phyloP scores from a whole-genome alignment of 1,140 invertebrate genomes.

The Euglossa dilemma region DNA sequence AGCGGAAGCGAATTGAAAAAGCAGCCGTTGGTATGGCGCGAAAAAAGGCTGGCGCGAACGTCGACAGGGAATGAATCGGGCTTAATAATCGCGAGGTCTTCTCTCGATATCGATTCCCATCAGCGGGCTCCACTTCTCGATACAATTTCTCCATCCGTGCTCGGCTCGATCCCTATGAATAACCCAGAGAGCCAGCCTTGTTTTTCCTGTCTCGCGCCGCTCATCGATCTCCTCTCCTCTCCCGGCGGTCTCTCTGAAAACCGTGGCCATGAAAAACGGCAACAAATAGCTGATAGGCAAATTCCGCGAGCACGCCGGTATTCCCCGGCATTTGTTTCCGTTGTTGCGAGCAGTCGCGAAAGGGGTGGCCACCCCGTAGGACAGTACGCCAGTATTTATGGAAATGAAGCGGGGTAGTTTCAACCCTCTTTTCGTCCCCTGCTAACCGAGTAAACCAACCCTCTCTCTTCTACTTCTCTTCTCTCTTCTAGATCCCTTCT shows the following conservation, averaged over 20 bases:
- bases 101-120: neutral
- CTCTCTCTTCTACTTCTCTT: constrained; percentile 10
- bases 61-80: neutral
- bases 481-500: neutral
- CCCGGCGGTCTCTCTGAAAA: neutral
- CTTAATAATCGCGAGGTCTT: neutral
- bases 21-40: no score
- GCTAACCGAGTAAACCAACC: constrained; percentile 8
- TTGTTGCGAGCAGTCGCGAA: neutral
- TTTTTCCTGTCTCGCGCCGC: constrained; percentile 1
- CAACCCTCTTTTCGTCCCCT: constrained; percentile 69
- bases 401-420: constrained; percentile 79
- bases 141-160: neutral
- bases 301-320: constrained; percentile 10
- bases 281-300: constrained; percentile 34
- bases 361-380: constrained; percentile 43
- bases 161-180: neutral
- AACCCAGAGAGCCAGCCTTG: constrained; percentile 2
- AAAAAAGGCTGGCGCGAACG: neutral
- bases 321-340: neutral
- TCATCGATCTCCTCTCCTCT: neutral
- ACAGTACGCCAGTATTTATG: constrained; percentile 76
- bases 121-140: neutral
- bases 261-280: neutral
- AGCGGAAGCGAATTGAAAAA: no score